Base-by-base conservation (phyloP, 2,113 vertebrate species). In the Corythoichthys intestinalis region DNA sequence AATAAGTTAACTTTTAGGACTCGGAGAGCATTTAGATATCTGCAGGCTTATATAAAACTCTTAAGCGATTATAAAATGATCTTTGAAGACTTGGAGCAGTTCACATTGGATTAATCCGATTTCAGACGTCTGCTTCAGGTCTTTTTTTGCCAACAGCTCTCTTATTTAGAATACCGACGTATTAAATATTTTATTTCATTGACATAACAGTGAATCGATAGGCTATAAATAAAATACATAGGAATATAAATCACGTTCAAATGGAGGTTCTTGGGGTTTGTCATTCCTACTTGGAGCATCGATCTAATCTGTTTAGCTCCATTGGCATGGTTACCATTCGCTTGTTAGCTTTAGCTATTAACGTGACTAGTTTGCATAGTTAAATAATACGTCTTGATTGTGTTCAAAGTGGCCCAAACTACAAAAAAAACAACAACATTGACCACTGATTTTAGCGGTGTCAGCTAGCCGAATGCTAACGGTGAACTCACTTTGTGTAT, bases 401-500 rank as follows among this genome's bases (percentile, higher is more conserved):
- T 56, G 53, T 34, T 56, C 10, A 1, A 28, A n/a, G 7, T 17
- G 9, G 58, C 6, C 20, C 20, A 28, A 46, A 6, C n/a, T 2
- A 1, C 60, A 8, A 46, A 63, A 66, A 59, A n/a, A 59, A 7
- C 64, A 0, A 17, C 0, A 47, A 6, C 4, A 63, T 20, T 34
- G 14, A 35, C 4, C n/a, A 37, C 0, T 1, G 28, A 9, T 14
- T 13, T n/a, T 80, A 70, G 59, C 68, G 44, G 59, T 2, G 2
- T 4, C 7, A 66, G 78, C 74, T 79, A 81, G 62, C 15, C 11
- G 0, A 47, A 28, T 67, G 70, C 75, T 75, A 83, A 74, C 39
- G 6, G 13, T 20, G 69, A 2, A 87, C 96, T 96, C 85, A 98
- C 96, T 98, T 98, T 82, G 96, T 98, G 81, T 93, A 98, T 0